phyloP scores from a whole-genome alignment of 2,113 vertebrate genomes.

The Crotalus viridis region DNA sequence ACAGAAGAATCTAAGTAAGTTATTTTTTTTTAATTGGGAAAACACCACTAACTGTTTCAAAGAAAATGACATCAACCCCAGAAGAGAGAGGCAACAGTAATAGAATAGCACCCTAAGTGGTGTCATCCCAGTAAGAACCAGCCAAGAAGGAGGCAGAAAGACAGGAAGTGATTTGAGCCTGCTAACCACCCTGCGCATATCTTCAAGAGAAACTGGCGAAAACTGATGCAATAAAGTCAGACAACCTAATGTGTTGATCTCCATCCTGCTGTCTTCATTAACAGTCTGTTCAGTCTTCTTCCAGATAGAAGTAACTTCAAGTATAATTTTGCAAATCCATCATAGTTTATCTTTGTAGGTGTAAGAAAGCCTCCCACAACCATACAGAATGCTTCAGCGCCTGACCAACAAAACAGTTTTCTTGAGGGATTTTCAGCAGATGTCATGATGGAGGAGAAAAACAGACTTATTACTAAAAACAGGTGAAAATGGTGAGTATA shows the following conservation, averaged over 20 bases:
- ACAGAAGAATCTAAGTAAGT: background rate
- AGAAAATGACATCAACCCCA: background rate
- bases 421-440: background rate
- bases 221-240: background rate
- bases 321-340: background rate
- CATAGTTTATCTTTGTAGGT: background rate
- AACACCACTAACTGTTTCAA: background rate
- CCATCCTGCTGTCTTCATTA: background rate
- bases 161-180: background rate
- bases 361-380: background rate
- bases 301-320: background rate
- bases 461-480: background rate
- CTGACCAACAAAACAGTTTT: background rate
- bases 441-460: background rate
- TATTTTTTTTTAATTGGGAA: background rate
- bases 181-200: background rate
- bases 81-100: background rate
- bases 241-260: background rate
- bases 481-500: background rate
- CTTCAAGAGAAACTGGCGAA: background rate
- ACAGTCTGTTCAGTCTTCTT: background rate
- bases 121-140: background rate
- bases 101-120: background rate
- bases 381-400: background rate
- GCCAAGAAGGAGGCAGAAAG: background rate